Percentiles rank a stretch among this genome's conserved stretches.
Conservation (phyloP, 2,888 invertebrate genomes). For the Ophion ellenae region DNA sequence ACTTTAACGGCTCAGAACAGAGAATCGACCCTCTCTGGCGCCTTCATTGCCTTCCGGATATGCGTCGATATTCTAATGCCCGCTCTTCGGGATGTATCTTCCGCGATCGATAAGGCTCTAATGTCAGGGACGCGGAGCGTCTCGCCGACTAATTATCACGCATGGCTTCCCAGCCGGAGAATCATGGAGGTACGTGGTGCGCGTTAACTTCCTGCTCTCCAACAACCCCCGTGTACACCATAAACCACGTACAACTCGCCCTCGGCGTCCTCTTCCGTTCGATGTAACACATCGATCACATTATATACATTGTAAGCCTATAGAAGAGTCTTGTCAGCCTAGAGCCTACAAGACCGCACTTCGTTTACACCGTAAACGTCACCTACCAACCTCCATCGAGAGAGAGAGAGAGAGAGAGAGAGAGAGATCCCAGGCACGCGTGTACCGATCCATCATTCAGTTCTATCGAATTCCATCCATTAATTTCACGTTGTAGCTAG, state of each 20-base stretch:
- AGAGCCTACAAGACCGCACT: not conserved
- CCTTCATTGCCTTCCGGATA: too few relatives aligned
- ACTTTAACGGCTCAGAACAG: too few relatives aligned
- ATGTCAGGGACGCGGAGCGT: constrained; percentile 61
- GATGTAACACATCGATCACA: constrained; percentile 12
- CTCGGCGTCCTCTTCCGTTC: constrained; percentile 2
- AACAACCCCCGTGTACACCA: not conserved
- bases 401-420: not conserved
- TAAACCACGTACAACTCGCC: not conserved
- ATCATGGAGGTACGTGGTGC: constrained; percentile 30
- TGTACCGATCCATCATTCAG: too few relatives aligned
- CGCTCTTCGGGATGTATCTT: too few relatives aligned
- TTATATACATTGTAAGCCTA: not conserved
- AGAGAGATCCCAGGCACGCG: not conserved
- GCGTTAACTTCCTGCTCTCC: constrained; percentile 43
- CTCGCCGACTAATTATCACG: constrained; percentile 60
- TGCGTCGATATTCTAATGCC: too few relatives aligned
- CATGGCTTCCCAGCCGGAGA: constrained; percentile 45
- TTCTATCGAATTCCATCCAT: not conserved
- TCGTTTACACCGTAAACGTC: not conserved
- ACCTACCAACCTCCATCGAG: not conserved
- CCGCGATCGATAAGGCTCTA: constrained; percentile 5
- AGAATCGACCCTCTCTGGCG: too few relatives aligned
- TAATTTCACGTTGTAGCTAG: too few relatives aligned
- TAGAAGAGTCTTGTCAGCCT: not conserved